Evolutionary conservation across 2,888 invertebrate species (phyloP), one percentile per base, ranked within the genome.

Genomic region (Perizoma affinitatum): DNA sequence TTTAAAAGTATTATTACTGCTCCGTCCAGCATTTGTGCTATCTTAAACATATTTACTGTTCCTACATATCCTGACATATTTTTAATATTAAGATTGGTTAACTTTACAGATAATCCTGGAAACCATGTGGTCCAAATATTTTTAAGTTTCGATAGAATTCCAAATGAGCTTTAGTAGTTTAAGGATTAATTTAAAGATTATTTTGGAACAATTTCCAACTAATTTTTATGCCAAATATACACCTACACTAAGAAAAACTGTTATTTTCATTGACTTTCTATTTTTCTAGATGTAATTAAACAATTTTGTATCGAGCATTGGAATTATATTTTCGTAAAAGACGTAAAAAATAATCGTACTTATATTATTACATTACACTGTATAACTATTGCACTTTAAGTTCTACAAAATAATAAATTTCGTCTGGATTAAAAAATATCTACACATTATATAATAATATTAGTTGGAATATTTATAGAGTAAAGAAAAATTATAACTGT

Each of bases 221-320:
- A 80, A 80, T 80, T 86, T 87, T 90, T 89, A 88, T 89, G 89
- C 91, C 91, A 91, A 91, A 91, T 90, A 91, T 88, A 91, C 81
- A 80, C 78, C 75, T 78, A 77, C 74, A 68, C 61, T 70, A 64
- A 55, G 63, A 63, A 67, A 61, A 58, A 52, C 50, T 63, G 56
- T 67, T 53, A 44, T 69, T 67, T 57, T 72, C 68, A 64, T 70
- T 66, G 44, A 4, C 46, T 49, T n/a, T n/a, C n/a, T 0, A 35
- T 36, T 40, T n/a, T n/a, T 33, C 44, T 42, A 44, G 53, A 50
- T 42, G 6, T 51, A 73, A 74, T 63, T 63, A 73, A 69, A 67
- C 46, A 45, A 61, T 11, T 52, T 52, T 36, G 53, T 69, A 70
- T 79, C 76, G 88, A 88, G 87, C 87, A 84, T 82, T 81, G 81